Conservation (phyloP, 53 echinoderm and acorn worm species). For the Apostichopus leukothele region DNA sequence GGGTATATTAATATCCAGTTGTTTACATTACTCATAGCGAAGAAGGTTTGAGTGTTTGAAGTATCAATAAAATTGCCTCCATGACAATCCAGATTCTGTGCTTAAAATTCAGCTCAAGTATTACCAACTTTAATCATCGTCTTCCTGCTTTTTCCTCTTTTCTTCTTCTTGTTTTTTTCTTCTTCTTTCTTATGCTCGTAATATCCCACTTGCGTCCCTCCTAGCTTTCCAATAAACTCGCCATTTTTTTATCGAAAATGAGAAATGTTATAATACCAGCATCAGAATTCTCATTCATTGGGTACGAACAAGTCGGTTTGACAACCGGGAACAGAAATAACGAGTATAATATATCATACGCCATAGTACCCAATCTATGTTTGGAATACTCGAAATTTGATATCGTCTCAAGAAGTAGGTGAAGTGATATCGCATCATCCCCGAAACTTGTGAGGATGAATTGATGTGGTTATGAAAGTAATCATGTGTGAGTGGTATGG, state of each 20-base stretch:
- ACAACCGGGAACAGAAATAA: slow-evolving; percentile 14
- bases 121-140: slow-evolving; percentile 14
- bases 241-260: neutral
- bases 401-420: slow-evolving; percentile 20
- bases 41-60: slow-evolving; percentile 3
- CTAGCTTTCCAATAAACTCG: neutral
- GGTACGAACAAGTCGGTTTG: neutral
- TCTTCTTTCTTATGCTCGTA: neutral
- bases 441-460: neutral
- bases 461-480: slow-evolving; percentile 7
- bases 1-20: neutral
- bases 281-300: neutral
- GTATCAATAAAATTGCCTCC: slow-evolving; percentile 5
- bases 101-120: neutral
- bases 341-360: slow-evolving; percentile 4
- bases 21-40: neutral
- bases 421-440: slow-evolving; percentile 15
- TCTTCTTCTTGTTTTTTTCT: no score
- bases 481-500: neutral
- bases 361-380: neutral
- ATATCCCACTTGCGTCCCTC: neutral
- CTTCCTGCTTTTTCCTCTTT: neutral
- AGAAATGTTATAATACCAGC: neutral
- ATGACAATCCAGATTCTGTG: neutral
- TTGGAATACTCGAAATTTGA: slow-evolving; percentile 15